phyloP scores from a whole-genome alignment of 2,113 vertebrate genomes.

The Ondatra zibethicus region DNA sequence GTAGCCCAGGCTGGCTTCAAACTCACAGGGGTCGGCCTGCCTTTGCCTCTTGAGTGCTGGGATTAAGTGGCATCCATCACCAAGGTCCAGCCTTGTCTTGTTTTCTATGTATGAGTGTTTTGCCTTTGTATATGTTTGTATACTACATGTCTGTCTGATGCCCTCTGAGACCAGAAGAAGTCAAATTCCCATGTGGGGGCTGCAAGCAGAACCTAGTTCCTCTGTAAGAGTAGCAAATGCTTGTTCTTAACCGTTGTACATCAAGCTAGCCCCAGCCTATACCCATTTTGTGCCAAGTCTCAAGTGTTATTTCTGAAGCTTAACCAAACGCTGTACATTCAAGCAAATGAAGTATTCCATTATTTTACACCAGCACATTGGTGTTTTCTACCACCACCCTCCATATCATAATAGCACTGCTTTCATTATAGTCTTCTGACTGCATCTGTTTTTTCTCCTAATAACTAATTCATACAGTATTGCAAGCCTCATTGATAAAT shows the following conservation, averaged over 20 bases:
- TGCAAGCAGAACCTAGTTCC: neutral
- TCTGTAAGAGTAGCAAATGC: neutral
- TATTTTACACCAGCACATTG: neutral
- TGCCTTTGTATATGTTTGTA: neutral
- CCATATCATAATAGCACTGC: neutral
- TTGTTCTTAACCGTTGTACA: neutral
- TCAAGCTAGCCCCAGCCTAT: neutral
- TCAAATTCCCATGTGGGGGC: neutral
- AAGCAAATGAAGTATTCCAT: slow-evolving; percentile 22
- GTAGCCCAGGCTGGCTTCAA: too few species aligned
- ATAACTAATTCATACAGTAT: neutral
- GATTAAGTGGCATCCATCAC: too few species aligned
- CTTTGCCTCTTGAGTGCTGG: too few species aligned
- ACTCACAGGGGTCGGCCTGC: too few species aligned
- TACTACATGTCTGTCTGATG: neutral
- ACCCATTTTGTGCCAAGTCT: neutral
- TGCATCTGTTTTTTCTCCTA: neutral
- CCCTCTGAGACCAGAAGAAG: neutral
- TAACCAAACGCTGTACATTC: neutral
- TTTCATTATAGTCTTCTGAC: neutral
- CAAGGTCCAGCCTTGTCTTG: neutral
- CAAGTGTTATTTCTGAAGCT: slow-evolving; percentile 18
- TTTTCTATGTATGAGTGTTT: neutral
- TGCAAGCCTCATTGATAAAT: neutral
- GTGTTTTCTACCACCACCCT: neutral